Conservation (phyloP, 1,140 invertebrate species). For the Drosophila elegans region DNA sequence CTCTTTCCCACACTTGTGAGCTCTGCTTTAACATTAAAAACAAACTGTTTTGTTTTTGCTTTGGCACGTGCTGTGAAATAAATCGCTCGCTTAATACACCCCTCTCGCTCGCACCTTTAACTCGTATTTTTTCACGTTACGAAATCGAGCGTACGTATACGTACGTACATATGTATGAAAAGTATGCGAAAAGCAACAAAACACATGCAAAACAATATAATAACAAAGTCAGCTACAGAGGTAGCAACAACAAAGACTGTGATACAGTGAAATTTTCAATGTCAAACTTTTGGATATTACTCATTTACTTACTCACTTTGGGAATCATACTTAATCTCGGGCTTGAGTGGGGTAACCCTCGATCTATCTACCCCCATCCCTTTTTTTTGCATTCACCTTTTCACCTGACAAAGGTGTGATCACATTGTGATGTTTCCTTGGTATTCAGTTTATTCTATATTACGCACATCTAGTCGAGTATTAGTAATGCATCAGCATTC, state of each 20-base stretch:
- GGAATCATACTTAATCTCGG: conserved; percentile 13
- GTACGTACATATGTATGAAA: conserved; percentile 20
- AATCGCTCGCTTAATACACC: conserved; percentile 21
- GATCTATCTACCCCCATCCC: neutral
- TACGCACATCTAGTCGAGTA: conserved; percentile 4
- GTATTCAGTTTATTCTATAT: neutral
- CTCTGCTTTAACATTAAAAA: conserved; percentile 68
- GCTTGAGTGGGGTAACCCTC: conserved; percentile 1
- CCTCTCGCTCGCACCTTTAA: conserved; percentile 27
- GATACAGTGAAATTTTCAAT: conserved; percentile 61
- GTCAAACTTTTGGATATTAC: conserved; percentile 52
- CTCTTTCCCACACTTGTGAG: conserved; percentile 27
- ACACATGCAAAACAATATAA: conserved; percentile 59
- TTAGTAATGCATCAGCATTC: conserved; percentile 8
- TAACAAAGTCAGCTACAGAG: conserved; percentile 21
- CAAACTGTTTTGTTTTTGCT: conserved; percentile 69
- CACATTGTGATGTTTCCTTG: conserved; percentile 52
- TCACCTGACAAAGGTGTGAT: conserved; percentile 58
- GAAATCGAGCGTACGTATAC: conserved; percentile 51
- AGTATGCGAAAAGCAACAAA: conserved; percentile 47
- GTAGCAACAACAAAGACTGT: conserved; percentile 30
- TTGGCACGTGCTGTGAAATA: conserved; percentile 73
- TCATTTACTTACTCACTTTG: conserved; percentile 33
- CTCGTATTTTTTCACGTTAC: conserved; percentile 63
- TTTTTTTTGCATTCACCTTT: conserved; percentile 1